phyloP scores from a whole-genome alignment of 2,113 vertebrate genomes.

The Lipotes vexillifer region DNA sequence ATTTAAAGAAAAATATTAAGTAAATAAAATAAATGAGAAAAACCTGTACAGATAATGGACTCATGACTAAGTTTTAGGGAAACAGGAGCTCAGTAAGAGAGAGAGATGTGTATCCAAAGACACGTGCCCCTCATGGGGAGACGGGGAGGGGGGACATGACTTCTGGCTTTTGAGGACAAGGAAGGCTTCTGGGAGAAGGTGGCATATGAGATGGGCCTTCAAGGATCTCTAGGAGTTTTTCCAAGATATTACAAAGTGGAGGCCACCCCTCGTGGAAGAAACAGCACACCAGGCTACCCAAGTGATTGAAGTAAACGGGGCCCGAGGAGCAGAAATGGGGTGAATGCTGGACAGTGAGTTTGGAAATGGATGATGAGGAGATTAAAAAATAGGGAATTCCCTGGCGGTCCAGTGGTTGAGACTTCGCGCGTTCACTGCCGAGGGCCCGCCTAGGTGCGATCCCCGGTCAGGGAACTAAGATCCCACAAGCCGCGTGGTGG shows the following conservation, averaged over 20 bases:
- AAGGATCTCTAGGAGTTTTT: neutral
- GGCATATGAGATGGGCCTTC: neutral
- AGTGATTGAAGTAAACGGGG: neutral
- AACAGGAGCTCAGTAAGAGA: neutral
- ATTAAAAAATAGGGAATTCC: neutral
- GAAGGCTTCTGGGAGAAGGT: neutral
- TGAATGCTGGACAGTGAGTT: neutral
- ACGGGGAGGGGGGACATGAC: neutral
- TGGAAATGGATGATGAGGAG: neutral
- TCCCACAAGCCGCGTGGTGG: fast-evolving
- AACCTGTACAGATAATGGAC: neutral
- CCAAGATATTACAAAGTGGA: neutral
- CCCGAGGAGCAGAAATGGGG: neutral
- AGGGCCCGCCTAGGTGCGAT: neutral
- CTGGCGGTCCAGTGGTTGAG: neutral
- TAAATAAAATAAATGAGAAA: neutral
- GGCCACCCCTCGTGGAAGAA: neutral
- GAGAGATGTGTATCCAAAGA: neutral
- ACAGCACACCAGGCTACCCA: neutral
- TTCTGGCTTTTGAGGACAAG: neutral
- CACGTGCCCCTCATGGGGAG: fast-evolving
- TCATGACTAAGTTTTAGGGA: neutral
- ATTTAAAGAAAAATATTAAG: neutral
- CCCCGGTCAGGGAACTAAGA: neutral
- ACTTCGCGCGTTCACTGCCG: neutral